Base-by-base conservation (phyloP, 2,797 vertebrate genomes). In the Morus bassanus region DNA sequence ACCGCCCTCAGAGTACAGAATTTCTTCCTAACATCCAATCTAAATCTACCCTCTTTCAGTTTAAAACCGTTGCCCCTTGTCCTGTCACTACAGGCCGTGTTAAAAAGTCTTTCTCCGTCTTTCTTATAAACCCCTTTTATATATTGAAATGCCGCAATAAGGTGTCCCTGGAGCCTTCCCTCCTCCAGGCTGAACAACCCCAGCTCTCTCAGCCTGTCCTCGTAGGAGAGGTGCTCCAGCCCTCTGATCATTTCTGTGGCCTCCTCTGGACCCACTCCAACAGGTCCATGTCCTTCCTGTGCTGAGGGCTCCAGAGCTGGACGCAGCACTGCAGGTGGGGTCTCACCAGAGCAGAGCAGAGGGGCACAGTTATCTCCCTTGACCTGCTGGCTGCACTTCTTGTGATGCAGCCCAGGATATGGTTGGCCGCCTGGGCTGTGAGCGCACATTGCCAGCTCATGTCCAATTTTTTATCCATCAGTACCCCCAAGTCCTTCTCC, bases 181-280 rank as follows among this genome's bases (percentile, higher is more conserved):
- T 50, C 59, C 67, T 72, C 30, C 27, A 39, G 30, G 16, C 13
- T 56, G 33, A 60, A 12, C 4, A 30, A 9, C 5, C 18, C 6
- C 28, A 64, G 0, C 27, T 39, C 19, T n/a, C 43, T 39, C 37
- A 35, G 27, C 2, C 24, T 57, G 0, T 60, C 53, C 8, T 9
- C 33, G 5, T 0, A 15, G 18, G 2, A 63, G 59, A 68, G 16
- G 3, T 60, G 18, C 2, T 68, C 54, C 54, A 53, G 2, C 15
- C 23, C 18, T 35, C 37, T 37, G 56, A 18, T 19, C 4, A 10
- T 45, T 3, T 31, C 18, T 1, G 0, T 10, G 37, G 6, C 9
- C 15, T 39, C 14, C 46, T 69, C n/a, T 67, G 63, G 37, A 45
- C 14, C 1, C 0, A 0, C 4, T 57, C 16, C 2, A 35, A 7